Evolutionary conservation across 2,113 vertebrate genomes (phyloP), one percentile per base, ranked within the genome.

Genomic region (Toxotes chatareus): DNA sequence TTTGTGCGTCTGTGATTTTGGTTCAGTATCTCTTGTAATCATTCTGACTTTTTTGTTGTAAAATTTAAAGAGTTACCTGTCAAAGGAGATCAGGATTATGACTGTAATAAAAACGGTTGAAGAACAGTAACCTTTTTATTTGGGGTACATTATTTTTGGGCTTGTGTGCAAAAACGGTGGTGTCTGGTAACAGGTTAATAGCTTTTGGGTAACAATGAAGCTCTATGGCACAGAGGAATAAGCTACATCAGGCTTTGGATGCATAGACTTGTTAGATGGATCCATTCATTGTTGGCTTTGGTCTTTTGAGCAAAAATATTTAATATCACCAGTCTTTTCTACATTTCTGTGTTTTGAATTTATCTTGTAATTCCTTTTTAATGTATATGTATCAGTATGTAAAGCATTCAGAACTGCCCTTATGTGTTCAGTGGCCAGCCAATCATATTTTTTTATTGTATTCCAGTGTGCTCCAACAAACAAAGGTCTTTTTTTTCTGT

Each of bases 81-180:
- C 49, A 69, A 16, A 40, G 67, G 34, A 56, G 65, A 51, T 16
- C 31, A 7, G 46, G 47, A 16, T 32, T 27, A 69, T 27, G 13
- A 7, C 14, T 57, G n/a, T 57, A 42, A 71, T 71, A 57, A 57
- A 44, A 19, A 51, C 12, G 36, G 55, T 42, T 31, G 38, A 32
- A 19, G 55, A 72, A 60, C 70, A 57, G 69, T 60, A 46, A 46
- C n/a, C 8, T 59, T 72, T 72, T 72, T 70, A 56, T 57, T 70
- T 56, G 42, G 51, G 34, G 68, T 40, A 70, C 23, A 59, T 72
- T 72, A 72, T 72, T 42, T 44, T 72, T 19, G n/a, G 69, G 38
- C 69, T 59, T 1, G 38, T 31, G 38, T 55, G 44, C 56, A 71
- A 59, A 71, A 71, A 57, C 31, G 36, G 23, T 21, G 38, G 36